Evolutionary conservation across 2,113 vertebrate species (phyloP).

Genomic region (Scortum barcoo): DNA sequence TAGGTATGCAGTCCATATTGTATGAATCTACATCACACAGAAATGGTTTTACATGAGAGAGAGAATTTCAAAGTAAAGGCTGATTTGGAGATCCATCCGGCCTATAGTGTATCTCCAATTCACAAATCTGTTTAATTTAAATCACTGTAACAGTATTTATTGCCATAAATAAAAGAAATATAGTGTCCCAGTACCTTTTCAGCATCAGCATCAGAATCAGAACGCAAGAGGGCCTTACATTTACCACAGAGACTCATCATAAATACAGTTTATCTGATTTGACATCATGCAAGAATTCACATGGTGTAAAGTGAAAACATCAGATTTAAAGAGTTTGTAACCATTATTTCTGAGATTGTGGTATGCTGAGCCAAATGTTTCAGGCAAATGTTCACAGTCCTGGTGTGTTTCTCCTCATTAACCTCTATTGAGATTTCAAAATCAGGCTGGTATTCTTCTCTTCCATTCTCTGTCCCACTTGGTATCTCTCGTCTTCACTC

Average conservation of each 20-base stretch:
- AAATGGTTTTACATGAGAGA: background rate
- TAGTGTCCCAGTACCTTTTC: background rate
- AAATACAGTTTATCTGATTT: background rate
- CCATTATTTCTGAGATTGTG: constrained; percentile 1
- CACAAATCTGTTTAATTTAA: background rate
- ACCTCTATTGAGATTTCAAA: constrained; percentile 2
- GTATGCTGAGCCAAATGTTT: constrained; percentile 10
- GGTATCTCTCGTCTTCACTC: background rate
- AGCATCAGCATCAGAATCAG: too few relatives aligned
- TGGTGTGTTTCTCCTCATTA: constrained; percentile 16
- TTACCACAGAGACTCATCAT: background rate
- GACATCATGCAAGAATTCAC: background rate
- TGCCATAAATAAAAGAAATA: background rate
- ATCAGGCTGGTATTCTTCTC: background rate
- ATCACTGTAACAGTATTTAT: background rate
- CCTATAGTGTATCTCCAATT: background rate
- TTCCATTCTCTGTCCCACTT: background rate
- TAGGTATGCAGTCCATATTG: background rate
- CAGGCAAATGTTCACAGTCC: background rate
- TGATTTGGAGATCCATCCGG: background rate
- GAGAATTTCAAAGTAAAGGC: background rate
- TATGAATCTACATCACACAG: constrained; percentile 3
- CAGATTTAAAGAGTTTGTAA: background rate
- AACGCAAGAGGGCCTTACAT: background rate
- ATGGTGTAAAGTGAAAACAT: constrained; percentile 1